A percentile compares a stretch with the other conserved stretches of the same genome.
Conservation (phyloP, 2,113 vertebrate genomes). For the Alosa alosa region DNA sequence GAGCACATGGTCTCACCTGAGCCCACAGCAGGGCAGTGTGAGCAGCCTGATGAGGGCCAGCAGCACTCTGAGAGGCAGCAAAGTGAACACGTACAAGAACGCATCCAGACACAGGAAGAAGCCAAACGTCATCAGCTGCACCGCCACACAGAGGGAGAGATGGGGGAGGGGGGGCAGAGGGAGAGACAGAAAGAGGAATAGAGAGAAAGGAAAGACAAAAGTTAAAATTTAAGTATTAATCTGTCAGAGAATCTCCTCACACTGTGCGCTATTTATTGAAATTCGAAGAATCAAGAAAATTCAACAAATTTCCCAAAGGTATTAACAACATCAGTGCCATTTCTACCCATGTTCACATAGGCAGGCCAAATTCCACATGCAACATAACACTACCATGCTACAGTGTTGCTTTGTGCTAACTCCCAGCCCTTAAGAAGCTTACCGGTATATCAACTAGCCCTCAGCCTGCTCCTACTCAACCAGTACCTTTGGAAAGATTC, state of each 20-base stretch:
- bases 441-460: background rate
- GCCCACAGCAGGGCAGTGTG: slow-evolving; percentile 90
- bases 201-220: background rate
- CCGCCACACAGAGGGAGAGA: slow-evolving; percentile 40
- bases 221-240: background rate
- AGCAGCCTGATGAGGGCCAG: slow-evolving; percentile 87
- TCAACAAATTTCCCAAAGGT: background rate
- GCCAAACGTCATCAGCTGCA: slow-evolving; percentile 93
- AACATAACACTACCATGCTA: background rate
- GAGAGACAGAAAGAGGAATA: slow-evolving; percentile 6
- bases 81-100: slow-evolving; percentile 95
- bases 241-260: too few species aligned
- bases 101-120: slow-evolving; percentile 98
- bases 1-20: slow-evolving; percentile 76
- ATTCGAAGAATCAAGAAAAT: background rate
- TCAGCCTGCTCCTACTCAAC: background rate
- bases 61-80: slow-evolving; percentile 89
- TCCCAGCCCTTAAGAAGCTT: background rate
- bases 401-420: background rate
- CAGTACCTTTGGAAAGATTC: background rate
- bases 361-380: background rate
- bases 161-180: background rate
- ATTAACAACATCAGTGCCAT: too few species aligned
- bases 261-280: background rate
- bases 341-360: background rate